phyloP scores from a whole-genome alignment of 2,888 invertebrate species.

The Drosophila antonietae region DNA sequence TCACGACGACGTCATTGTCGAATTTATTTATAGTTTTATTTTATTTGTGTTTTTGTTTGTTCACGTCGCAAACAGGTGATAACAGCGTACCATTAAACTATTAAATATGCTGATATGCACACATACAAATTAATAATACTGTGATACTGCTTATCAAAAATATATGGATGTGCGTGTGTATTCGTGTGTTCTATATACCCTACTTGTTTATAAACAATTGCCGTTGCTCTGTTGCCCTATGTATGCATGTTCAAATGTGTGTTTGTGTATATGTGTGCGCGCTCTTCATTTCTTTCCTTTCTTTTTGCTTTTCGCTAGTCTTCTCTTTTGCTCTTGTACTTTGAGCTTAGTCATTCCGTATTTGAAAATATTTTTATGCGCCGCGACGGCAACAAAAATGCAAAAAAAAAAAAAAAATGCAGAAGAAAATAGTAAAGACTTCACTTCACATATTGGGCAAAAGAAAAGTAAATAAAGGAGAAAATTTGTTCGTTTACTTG shows the following conservation, averaged over 20 bases:
- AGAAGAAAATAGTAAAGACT: background rate
- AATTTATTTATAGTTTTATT: constrained; percentile 28
- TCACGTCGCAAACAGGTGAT: constrained; percentile 43
- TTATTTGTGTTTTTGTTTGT: constrained; percentile 16
- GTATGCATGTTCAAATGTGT: constrained; percentile 1
- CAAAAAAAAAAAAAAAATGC: constrained; percentile 43
- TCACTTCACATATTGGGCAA: constrained; percentile 13
- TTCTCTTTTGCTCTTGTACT: constrained; percentile 48
- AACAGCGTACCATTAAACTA: constrained; percentile 19
- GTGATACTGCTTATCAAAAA: constrained; percentile 44
- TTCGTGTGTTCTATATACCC: constrained; percentile 13
- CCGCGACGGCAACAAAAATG: constrained; percentile 32
- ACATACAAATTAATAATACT: constrained; percentile 8
- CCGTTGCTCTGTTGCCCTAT: constrained; percentile 8
- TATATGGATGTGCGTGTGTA: background rate
- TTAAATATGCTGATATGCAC: constrained; percentile 16
- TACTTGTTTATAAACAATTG: constrained; percentile 56
- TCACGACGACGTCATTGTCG: constrained; percentile 35
- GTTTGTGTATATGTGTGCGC: background rate
- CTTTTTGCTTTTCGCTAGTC: constrained; percentile 4
- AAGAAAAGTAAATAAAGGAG: constrained; percentile 43
- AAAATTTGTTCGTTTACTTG: constrained; percentile 47
- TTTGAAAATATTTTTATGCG: constrained; percentile 43
- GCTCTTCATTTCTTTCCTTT: constrained; percentile 2
- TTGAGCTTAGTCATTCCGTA: constrained; percentile 71